phyloP scores from a whole-genome alignment of 2,113 vertebrate genomes.

The Phasianus colchicus region DNA sequence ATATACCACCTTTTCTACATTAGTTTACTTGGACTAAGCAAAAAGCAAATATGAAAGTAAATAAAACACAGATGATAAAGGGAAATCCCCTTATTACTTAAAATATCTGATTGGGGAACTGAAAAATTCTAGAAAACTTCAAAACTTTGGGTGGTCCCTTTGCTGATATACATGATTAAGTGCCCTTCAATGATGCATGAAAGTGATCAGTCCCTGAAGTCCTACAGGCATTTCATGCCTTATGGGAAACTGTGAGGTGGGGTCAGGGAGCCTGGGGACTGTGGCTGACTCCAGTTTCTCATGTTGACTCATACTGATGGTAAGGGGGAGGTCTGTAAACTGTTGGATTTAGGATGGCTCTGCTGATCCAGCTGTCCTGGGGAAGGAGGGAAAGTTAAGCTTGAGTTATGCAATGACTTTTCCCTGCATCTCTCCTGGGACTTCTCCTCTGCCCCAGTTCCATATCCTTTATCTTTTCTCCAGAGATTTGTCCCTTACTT shows the following conservation, averaged over 20 bases:
- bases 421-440: neutral
- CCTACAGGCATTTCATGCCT: neutral
- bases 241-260: neutral
- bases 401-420: neutral
- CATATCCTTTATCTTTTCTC: conserved; percentile 19
- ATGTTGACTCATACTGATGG: accelerated
- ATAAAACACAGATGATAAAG: neutral
- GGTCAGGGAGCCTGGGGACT: neutral
- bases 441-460: neutral
- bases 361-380: neutral
- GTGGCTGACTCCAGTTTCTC: neutral
- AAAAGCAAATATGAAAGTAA: neutral
- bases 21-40: neutral
- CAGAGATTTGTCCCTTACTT: neutral
- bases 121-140: neutral
- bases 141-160: neutral
- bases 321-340: neutral
- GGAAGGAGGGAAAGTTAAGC: neutral
- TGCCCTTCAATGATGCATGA: neutral
- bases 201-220: neutral
- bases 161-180: neutral
- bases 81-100: neutral
- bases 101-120: neutral
- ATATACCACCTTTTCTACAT: neutral
- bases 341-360: accelerated